Evolutionary conservation across 2,797 vertebrate genomes (phyloP).

Genomic region (Sphenodon punctatus): DNA sequence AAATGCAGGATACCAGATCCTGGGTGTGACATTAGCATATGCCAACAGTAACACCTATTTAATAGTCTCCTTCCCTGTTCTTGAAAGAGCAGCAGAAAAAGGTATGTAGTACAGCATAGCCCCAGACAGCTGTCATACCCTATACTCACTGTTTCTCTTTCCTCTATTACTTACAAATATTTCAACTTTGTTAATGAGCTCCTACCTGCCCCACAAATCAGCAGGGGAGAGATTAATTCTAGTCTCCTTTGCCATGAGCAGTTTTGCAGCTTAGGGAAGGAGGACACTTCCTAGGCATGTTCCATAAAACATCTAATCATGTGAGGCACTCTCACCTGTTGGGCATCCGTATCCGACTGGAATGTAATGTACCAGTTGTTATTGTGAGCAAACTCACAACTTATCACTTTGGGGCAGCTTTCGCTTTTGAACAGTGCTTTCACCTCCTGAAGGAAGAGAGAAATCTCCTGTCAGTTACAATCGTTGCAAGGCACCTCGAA

Average conservation of each 20-base stretch:
- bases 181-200: not conserved
- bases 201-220: not conserved
- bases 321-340: constrained; percentile 84
- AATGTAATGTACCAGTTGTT: constrained; percentile 99
- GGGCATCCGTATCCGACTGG: constrained; percentile 98
- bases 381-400: constrained; percentile 98
- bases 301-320: too few relatives aligned
- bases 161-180: not conserved
- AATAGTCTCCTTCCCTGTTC: too few relatives aligned
- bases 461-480: too few relatives aligned
- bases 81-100: too few relatives aligned
- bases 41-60: too few relatives aligned
- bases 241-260: not conserved
- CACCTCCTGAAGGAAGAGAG: constrained; percentile 84
- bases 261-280: too few relatives aligned
- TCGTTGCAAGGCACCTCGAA: too few relatives aligned
- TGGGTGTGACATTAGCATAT: not conserved
- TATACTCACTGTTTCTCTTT: too few relatives aligned
- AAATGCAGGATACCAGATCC: accelerated
- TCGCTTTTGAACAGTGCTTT: constrained; percentile 95
- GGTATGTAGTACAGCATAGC: too few relatives aligned
- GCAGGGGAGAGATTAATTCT: not conserved
- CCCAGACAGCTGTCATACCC: too few relatives aligned
- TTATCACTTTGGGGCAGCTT: constrained; percentile 97
- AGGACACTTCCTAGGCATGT: too few relatives aligned